These are phyloP conservation scores for Australoheros facetus DNA, from an alignment of 2,797 vertebrate species.

Conservation along the genomic window DNA sequence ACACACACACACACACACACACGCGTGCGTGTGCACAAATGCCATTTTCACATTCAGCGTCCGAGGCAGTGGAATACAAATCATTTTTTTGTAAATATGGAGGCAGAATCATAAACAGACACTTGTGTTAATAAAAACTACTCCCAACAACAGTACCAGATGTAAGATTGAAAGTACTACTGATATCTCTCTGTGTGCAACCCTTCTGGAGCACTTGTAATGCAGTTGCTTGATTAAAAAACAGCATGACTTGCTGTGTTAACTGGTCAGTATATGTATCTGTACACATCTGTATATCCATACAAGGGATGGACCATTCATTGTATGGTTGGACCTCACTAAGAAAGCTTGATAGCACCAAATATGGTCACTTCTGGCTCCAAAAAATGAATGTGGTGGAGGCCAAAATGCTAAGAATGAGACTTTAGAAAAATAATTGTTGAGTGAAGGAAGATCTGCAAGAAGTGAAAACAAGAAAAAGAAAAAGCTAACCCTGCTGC, in stretches of 20 bases:
- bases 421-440: neutral
- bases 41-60: constrained; percentile 29
- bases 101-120: constrained; percentile 33
- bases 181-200: neutral
- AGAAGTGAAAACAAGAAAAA: neutral
- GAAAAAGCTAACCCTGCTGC: neutral
- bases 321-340: neutral
- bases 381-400: neutral
- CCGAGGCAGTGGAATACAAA: constrained; percentile 43
- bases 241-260: neutral
- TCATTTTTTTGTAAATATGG: constrained; percentile 25
- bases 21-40: too few species aligned
- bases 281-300: neutral
- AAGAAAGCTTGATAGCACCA: neutral
- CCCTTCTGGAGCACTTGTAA: neutral
- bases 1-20: constrained; percentile 2
- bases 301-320: neutral
- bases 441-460: neutral
- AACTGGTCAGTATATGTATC: neutral
- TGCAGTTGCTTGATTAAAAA: neutral
- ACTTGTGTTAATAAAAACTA: constrained; percentile 11
- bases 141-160: neutral
- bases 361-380: neutral
- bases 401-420: neutral
- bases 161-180: neutral